A percentile compares a stretch with the other conserved stretches of the same genome.
Conservation (phyloP, 37 sponge, comb jelly and placozoan species). For the Aplysina aerophoba region DNA sequence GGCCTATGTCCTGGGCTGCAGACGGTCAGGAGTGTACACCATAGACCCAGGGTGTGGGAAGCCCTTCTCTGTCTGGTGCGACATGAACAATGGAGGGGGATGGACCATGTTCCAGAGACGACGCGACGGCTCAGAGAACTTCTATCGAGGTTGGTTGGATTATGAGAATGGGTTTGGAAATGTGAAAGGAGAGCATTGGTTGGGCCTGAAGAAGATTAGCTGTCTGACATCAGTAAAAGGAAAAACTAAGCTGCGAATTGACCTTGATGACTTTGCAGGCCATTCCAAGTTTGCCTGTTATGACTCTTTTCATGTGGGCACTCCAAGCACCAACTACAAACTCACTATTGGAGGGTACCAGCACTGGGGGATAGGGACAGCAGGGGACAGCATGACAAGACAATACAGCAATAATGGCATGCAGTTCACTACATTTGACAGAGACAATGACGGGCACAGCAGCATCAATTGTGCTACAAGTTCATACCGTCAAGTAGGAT, state of each 20-base stretch:
- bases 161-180: constrained; percentile 36
- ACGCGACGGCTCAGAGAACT: constrained; percentile 37
- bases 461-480: background rate
- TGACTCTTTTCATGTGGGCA: constrained; percentile 16
- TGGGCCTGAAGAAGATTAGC: constrained; percentile 11
- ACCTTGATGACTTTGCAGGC: constrained; percentile 1
- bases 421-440: constrained; percentile 17
- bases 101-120: constrained; percentile 27
- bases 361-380: background rate
- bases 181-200: constrained; percentile 20
- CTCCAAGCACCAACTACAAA: background rate
- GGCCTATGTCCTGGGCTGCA: background rate
- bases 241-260: constrained; percentile 20
- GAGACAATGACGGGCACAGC: constrained; percentile 7
- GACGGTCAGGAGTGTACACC: constrained; percentile 24
- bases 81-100: background rate
- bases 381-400: background rate
- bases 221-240: constrained; percentile 9
- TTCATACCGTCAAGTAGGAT: background rate
- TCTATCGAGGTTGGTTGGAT: constrained; percentile 21
- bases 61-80: constrained; percentile 9
- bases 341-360: constrained; percentile 10
- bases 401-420: background rate
- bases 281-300: constrained; percentile 11
- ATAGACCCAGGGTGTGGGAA: constrained; percentile 24